Percentiles rank a stretch among this genome's conserved stretches.
Conservation (phyloP, 2,888 invertebrate species). For the Melinaea menophilus region DNA sequence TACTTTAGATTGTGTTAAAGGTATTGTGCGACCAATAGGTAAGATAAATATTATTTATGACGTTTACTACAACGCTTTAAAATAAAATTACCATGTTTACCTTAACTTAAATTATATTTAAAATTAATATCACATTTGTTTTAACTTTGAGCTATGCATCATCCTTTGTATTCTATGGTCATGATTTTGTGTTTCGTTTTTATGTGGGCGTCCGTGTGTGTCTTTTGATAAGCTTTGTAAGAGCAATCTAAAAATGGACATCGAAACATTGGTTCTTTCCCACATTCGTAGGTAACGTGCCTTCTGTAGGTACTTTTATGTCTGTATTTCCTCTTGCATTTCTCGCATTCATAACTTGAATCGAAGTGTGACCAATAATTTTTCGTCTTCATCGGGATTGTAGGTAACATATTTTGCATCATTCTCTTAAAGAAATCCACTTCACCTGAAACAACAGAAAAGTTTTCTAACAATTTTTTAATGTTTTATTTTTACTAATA, state of each 20-base stretch:
- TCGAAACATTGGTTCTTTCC: conserved; percentile 77
- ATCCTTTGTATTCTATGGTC: conserved; percentile 78
- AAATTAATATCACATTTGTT: conserved; percentile 69
- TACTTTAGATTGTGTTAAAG: too few species aligned
- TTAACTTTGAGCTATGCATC: conserved; percentile 38
- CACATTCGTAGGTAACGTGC: conserved; percentile 83
- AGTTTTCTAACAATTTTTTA: conserved; percentile 18
- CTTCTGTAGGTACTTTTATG: conserved; percentile 85
- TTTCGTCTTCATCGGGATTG: conserved; percentile 73
- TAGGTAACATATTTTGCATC: conserved; percentile 71
- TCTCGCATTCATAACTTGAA: conserved; percentile 77
- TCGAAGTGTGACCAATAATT: conserved; percentile 72
- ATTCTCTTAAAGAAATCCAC: conserved; percentile 73
- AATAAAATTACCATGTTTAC: conserved; percentile 29
- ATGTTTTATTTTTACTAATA: conserved; percentile 24
- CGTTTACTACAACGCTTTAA: conserved; percentile 5
- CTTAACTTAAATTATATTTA: conserved; percentile 40
- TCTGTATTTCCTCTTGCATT: conserved; percentile 85
- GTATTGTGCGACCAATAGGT: too few species aligned
- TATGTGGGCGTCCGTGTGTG: conserved; percentile 73
- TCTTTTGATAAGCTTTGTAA: conserved; percentile 74
- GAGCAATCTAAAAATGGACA: conserved; percentile 71
- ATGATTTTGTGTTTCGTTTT: conserved; percentile 75
- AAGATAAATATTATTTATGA: background rate
- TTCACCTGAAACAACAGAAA: conserved; percentile 67